phyloP scores from a whole-genome alignment of 1,140 invertebrate species.

The Drosophila tropicalis region DNA sequence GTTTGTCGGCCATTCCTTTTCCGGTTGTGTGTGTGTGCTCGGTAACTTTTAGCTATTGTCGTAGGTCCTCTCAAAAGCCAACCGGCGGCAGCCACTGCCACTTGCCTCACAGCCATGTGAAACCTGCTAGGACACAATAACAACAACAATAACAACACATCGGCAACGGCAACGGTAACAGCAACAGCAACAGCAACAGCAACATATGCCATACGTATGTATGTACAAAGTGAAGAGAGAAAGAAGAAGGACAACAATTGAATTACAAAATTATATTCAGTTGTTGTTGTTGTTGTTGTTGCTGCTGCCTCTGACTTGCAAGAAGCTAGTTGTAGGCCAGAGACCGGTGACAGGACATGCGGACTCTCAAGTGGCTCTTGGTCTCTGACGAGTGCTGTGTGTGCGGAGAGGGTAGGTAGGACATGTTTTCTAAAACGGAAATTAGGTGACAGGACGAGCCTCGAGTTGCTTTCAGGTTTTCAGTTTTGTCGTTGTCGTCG shows the following conservation, averaged over 20 bases:
- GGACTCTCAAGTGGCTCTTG: constrained; percentile 60
- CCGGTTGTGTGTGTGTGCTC: constrained; percentile 39
- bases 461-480: constrained; percentile 44
- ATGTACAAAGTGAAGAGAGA: constrained; percentile 38
- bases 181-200: constrained; percentile 22
- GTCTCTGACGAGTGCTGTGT: constrained; percentile 9
- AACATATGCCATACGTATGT: constrained; percentile 36
- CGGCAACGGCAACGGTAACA: constrained; percentile 15
- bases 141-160: constrained; percentile 30
- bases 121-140: constrained; percentile 37
- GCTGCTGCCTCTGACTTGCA: constrained; percentile 53
- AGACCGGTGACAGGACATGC: constrained; percentile 29
- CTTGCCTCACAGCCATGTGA: constrained; percentile 45
- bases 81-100: constrained; percentile 41
- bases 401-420: constrained; percentile 30
- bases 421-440: constrained; percentile 77
- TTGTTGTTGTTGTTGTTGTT: constrained; percentile 33
- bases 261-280: constrained; percentile 75
- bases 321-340: constrained; percentile 56
- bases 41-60: constrained; percentile 72
- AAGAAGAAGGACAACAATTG: constrained; percentile 67
- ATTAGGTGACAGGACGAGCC: constrained; percentile 76
- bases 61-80: constrained; percentile 68
- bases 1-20: constrained; percentile 61
- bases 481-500: constrained; percentile 1